Evolutionary conservation across 1,140 invertebrate species (phyloP).

Genomic region (Papilio polyxenes): DNA sequence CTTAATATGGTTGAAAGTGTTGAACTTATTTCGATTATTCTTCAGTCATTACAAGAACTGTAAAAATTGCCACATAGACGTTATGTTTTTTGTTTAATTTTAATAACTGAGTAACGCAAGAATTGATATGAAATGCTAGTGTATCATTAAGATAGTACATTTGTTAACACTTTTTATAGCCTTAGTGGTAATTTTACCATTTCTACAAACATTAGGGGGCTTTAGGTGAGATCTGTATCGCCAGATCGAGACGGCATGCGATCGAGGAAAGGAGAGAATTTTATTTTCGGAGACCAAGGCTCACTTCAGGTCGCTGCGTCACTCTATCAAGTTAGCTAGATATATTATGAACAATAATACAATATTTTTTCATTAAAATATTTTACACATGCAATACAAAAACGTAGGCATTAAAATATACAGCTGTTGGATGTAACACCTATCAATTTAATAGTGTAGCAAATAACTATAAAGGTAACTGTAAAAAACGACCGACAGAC

Average conservation of each 20-base stretch:
- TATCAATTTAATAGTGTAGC: conserved; percentile 4
- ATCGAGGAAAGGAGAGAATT: no score
- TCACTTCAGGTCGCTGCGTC: no score
- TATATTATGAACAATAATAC: not conserved
- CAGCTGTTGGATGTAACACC: not conserved
- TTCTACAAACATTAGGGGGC: no score
- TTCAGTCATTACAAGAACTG: not conserved
- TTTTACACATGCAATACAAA: not conserved
- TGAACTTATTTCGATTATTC: not conserved
- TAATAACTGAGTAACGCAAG: not conserved
- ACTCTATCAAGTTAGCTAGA: not conserved
- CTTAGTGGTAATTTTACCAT: no score
- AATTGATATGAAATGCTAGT: no score
- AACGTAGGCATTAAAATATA: not conserved
- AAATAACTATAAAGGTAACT: conserved; percentile 4
- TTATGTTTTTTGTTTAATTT: not conserved
- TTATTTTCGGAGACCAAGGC: no score
- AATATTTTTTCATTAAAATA: not conserved
- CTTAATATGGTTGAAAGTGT: not conserved
- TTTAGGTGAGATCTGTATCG: no score
- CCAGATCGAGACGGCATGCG: no score
- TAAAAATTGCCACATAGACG: not conserved
- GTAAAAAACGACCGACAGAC: conserved; percentile 4
- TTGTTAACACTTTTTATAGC: no score
- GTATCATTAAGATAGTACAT: no score